Base-by-base conservation (phyloP, 2,113 vertebrate genomes). In the Picathartes gymnocephalus region DNA sequence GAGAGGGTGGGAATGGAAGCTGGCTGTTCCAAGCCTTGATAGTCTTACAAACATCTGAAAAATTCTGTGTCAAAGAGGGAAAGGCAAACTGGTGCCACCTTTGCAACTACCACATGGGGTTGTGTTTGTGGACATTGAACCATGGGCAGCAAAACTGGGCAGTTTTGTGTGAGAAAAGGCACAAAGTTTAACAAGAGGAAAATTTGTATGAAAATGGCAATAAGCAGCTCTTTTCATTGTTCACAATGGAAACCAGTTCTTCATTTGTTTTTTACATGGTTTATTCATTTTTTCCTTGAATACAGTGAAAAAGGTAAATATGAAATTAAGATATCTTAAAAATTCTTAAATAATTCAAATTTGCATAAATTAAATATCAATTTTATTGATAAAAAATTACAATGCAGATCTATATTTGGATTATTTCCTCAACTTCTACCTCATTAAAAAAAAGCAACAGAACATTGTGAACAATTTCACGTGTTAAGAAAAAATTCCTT, bases 51-150 rank as follows among this genome's bases (percentile, higher is more conserved):
- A 53, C 6, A 13, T 48, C 15, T 54, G 47, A 13, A 42, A 74
- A 92, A 42, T 17, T 30, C 39, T 4, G 2, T 54, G 48, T 39
- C 31, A 15, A 45, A 77, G 37, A 87, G 16, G 15, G 20, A 44
- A 57, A 33, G 30, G 21, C 35, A 35, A 39, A 48, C 17, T 8
- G 28, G 23, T n/a, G 28, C 19, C 40, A 35, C 27, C 12, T 68
- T 88, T 40, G 8, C 2, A 9, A 25, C 23, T 24, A 20, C 11
- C 28, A 2, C 14, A 1, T 2, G 1, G 22, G 7, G 37, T 22
- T 47, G 33, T 3, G 1, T n/a, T 60, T 66, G 57, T 31, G 30
- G 12, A 8, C 6, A 2, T 5, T 13, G 14, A 56, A 53, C 35
- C 3, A 7, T 23, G 39, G 37, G 44, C 81, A 84, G 44, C 44